Evolutionary conservation across 2,888 invertebrate species (phyloP).

Genomic region (Phaedon cochleariae): DNA sequence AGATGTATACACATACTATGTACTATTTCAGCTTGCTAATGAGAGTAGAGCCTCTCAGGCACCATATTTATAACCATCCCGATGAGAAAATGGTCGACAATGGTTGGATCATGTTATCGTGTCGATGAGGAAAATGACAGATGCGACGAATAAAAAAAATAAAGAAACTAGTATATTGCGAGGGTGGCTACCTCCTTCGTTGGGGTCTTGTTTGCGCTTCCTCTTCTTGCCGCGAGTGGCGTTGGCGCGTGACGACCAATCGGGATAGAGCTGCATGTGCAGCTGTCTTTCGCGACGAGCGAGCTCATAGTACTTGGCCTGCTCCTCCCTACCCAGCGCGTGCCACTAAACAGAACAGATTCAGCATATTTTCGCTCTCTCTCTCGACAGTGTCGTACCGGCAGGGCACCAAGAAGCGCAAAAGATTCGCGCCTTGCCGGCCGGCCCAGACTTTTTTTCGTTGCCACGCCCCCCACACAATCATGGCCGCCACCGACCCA

Average conservation of each 20-base stretch:
- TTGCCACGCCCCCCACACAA: not conserved
- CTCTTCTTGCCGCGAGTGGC: constrained; percentile 99
- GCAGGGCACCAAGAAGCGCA: constrained; percentile 65
- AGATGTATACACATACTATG: too few relatives aligned
- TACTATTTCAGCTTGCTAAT: too few relatives aligned
- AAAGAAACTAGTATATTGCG: constrained; percentile 41
- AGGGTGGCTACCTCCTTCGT: constrained; percentile 91
- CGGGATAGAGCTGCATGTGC: constrained; percentile 99
- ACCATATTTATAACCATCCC: too few relatives aligned
- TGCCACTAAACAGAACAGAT: constrained; percentile 86
- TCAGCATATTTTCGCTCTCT: constrained; percentile 48
- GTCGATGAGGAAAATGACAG: constrained; percentile 16
- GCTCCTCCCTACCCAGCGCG: constrained; percentile 99
- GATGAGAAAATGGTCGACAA: too few relatives aligned
- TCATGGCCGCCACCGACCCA: constrained; percentile 51
- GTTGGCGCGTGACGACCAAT: constrained; percentile 99
- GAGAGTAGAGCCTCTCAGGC: too few relatives aligned
- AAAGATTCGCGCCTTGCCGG: constrained; percentile 47
- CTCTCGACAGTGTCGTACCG: constrained; percentile 53
- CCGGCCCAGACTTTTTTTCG: constrained; percentile 36
- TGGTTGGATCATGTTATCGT: too few relatives aligned
- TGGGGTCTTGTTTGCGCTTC: constrained; percentile 98
- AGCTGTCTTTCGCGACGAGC: constrained; percentile 99
- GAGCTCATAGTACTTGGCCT: constrained; percentile 99
- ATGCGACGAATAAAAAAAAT: constrained; percentile 15